Evolutionary conservation across 1,140 invertebrate species (phyloP).

Genomic region (Zaprionus vittiger): DNA sequence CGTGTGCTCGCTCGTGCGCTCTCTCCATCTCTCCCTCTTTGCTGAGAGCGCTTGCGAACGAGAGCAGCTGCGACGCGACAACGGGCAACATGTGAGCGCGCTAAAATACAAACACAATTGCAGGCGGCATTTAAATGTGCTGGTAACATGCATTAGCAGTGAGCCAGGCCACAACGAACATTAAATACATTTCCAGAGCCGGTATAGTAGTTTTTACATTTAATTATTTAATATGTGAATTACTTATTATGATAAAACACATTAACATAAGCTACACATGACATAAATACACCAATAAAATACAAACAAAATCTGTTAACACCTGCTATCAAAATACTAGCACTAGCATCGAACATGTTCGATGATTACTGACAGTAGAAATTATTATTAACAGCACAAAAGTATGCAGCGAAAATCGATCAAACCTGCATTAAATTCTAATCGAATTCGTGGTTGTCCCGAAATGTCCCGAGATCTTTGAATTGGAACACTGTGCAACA

Average conservation of each 20-base stretch:
- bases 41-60: conserved; percentile 18
- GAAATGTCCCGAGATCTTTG: too few relatives aligned
- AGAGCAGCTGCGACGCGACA: conserved; percentile 34
- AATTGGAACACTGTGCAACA: too few relatives aligned
- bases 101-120: conserved; percentile 42
- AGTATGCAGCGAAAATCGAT: conserved; percentile 33
- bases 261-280: neutral
- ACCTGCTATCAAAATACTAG: too few relatives aligned
- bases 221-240: too few relatives aligned
- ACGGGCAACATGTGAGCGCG: conserved; percentile 48
- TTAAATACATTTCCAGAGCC: neutral
- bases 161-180: neutral
- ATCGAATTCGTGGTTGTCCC: neutral
- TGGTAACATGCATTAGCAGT: conserved; percentile 38
- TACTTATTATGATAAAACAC: too few relatives aligned
- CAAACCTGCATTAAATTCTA: neutral
- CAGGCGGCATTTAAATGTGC: conserved; percentile 46
- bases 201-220: neutral
- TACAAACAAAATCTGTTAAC: neutral
- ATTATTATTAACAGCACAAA: conserved; percentile 1
- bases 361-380: too few relatives aligned
- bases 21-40: conserved; percentile 9
- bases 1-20: neutral
- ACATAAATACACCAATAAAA: neutral
- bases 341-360: too few relatives aligned